phyloP scores from a whole-genome alignment of 2,113 vertebrate genomes.

The Catharus fuscescens region DNA sequence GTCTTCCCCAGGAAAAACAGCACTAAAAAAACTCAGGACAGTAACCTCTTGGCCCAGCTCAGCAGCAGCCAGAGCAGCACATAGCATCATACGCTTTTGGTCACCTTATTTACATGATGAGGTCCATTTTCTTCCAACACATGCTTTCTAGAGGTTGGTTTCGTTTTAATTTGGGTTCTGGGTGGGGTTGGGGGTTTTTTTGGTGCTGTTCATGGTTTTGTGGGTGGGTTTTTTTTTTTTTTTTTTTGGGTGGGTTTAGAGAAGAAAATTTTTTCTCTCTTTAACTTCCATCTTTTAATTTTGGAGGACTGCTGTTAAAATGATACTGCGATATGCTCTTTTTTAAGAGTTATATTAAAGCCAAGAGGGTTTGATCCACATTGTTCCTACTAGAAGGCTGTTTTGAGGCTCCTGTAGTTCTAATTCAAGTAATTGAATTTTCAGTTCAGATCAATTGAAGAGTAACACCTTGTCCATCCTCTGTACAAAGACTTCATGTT shows the following conservation, averaged over 20 bases:
- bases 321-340: not conserved
- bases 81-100: accelerated
- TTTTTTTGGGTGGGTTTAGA: not conserved
- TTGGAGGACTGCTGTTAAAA: not conserved
- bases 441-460: not conserved
- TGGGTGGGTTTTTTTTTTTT: not conserved
- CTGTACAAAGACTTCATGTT: not conserved
- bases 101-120: not conserved
- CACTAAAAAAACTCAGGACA: not conserved
- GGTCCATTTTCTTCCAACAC: not conserved
- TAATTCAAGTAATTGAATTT: not conserved
- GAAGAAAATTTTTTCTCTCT: not conserved
- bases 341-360: not conserved
- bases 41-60: not conserved
- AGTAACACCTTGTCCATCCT: not conserved
- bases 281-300: not conserved
- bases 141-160: not conserved
- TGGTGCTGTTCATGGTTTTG: not conserved
- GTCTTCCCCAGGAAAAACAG: not conserved
- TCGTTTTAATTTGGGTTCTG: not conserved
- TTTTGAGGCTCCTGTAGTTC: not conserved
- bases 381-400: not conserved
- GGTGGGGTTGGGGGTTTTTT: too few species aligned
- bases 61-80: not conserved
- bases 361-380: not conserved